Evolutionary conservation across 2,888 invertebrate species (phyloP), one percentile per base, ranked within the genome.

Genomic region (Mycalesis mineus): DNA sequence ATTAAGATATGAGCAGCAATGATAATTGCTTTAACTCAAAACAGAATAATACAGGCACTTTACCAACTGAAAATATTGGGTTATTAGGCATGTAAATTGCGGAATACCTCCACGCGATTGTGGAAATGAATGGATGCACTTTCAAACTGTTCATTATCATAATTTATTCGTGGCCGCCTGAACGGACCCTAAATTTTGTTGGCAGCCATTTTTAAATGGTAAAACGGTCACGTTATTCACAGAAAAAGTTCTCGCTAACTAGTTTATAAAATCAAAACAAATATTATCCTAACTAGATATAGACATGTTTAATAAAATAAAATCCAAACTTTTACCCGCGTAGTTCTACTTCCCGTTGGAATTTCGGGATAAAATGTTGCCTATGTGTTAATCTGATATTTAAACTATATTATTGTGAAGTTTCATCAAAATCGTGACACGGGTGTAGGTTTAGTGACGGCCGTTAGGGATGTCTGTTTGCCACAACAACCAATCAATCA

Each of bases 121-220:
- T 70, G 65, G 68, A 77, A 79, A 86, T 84, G 81, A 80, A 78
- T 80, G 77, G 82, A 85, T 85, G 86, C 85, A 83, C 87, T 84
- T 83, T 76, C 78, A 80, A 85, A 86, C 77, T 78, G 76, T 82
- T 86, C 85, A 86, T 88, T 89, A 87, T 66, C 87, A 88, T 88
- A 88, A 89, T 87, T 86, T 88, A 88, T 88, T 84, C 86, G 79
- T 69, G 72, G 74, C 85, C 84, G 87, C 88, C 40, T 29, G 51
- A 41, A 29, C 14, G 40, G 33, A 33, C 52, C 31, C 14, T 39
- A 37, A 49, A 49, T 50, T 22, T 17, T 41, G 51, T 41, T 5
- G 8, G 14, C 13, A 22, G 39, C 37, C 28, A 14, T 82, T 82
- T 86, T 87, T 85, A 79, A 83, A 75, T 79, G 70, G 71, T 66